A percentile compares a stretch with the other conserved stretches of the same genome.
Conservation (phyloP, 1,140 invertebrate genomes). For the Procambarus clarkii region DNA sequence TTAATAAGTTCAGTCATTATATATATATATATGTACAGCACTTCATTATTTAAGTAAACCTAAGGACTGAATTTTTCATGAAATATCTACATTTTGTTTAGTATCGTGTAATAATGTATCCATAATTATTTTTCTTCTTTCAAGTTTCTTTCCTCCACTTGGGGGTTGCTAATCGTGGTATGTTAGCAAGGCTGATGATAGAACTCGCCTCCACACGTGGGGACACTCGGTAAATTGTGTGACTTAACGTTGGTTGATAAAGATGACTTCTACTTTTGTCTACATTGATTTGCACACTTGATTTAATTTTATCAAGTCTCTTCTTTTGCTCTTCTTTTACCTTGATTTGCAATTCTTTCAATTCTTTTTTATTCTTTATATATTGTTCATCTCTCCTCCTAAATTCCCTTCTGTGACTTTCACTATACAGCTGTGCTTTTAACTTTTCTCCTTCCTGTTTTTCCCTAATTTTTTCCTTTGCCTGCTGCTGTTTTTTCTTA, state of each 20-base stretch:
- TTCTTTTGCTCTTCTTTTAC: conserved; percentile 11
- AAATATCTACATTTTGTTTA: too few species aligned
- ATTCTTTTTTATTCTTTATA: not conserved
- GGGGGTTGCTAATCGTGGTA: not conserved
- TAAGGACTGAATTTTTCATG: too few species aligned
- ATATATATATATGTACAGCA: too few species aligned
- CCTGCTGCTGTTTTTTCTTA: not conserved
- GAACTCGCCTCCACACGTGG: not conserved
- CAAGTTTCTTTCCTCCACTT: not conserved
- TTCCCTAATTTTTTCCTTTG: not conserved
- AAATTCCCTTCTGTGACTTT: not conserved
- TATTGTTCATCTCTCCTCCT: not conserved
- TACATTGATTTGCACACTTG: not conserved
- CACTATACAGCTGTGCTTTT: not conserved
- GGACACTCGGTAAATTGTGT: not conserved
- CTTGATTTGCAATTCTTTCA: not conserved
- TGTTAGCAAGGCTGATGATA: not conserved
- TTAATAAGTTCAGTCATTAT: too few species aligned
- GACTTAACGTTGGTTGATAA: not conserved
- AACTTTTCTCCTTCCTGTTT: not conserved
- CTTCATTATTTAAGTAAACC: too few species aligned
- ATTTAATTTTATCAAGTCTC: conserved; percentile 23
- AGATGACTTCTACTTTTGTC: not conserved
- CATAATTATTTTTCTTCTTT: not conserved
- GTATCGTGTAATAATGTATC: too few species aligned